Evolutionary conservation across 2,888 invertebrate species (phyloP), one percentile per base, ranked within the genome.

Genomic region (Tetrapedia diversipes): DNA sequence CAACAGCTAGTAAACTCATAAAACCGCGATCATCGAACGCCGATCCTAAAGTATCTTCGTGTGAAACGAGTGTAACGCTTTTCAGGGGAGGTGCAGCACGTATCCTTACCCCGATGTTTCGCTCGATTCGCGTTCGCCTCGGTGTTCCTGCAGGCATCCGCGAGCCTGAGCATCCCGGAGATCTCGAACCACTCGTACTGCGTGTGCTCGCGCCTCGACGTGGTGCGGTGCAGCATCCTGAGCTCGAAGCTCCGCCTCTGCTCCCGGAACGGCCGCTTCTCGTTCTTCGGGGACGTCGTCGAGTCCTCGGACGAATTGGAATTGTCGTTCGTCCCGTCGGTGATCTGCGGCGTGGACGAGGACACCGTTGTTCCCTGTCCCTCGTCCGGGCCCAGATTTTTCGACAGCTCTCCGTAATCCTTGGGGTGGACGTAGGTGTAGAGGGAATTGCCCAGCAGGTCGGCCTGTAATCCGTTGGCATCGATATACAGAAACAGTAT

Each of bases 401-500:
- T 93, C 60, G 94, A 93, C 64, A 98, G 92, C 85, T 94, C 94
- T 54, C 95, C 95, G 85, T 96, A 96, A 92, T 98, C 95, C 88
- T 95, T 94, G n/a, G 94, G 93, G 92, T 96, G 96, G 49, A 97
- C 94, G 91, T 97, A 96, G 88, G 96, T 95, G 92, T 95, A 95
- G 91, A 98, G 91, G 86, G 95, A 96, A 92, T 96, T 95, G 19
- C 96, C 96, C 90, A 97, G 94, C 83, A 98, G 93, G 90, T 98
- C 97, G 87, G 96, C 95, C 95, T 97, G 94, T 27, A 93, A 82
- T 16, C n/a, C n/a, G n/a, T n/a, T n/a, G n/a, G n/a, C n/a, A n/a
- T n/a, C n/a, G n/a, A n/a, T n/a, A n/a, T n/a, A n/a, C n/a, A n/a
- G n/a, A n/a, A n/a, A n/a, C n/a, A n/a, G n/a, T n/a, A n/a, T n/a